Evolutionary conservation across 92 coral and sea anemone genomes (phyloP), one percentile per base, ranked within the genome.

Genomic region (Metridium senile): DNA sequence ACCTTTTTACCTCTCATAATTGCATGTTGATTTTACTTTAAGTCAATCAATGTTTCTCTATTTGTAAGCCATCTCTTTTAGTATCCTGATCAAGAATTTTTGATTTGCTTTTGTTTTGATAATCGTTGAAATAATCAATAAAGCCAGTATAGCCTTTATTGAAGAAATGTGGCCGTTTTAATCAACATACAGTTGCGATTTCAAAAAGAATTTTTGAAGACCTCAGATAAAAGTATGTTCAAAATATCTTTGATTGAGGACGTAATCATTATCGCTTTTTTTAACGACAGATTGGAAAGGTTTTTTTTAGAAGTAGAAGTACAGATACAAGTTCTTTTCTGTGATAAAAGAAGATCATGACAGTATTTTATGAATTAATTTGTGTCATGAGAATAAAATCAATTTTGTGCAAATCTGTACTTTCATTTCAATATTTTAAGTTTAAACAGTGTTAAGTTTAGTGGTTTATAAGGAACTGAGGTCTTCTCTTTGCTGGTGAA

Each of bases 401-500:
- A n/a, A n/a, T 45, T 7, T 16, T n/a, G n/a, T n/a, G n/a, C n/a
- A n/a, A n/a, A n/a, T n/a, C n/a, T n/a, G n/a, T n/a, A n/a, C n/a
- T n/a, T n/a, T n/a, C n/a, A n/a, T n/a, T n/a, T n/a, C n/a, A n/a
- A n/a, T n/a, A n/a, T n/a, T n/a, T n/a, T n/a, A n/a, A n/a, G n/a
- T n/a, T n/a, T n/a, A n/a, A n/a, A n/a, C n/a, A 21, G 6, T 8
- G 6, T 2, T 20, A 28, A 20, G 69, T 63, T 63, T 63, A 63
- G 27, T 23, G n/a, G 66, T 61, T 49, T 49, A 46, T 21, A 61
- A 34, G 52, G 57, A n/a, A n/a, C 77, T 72, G 77, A 72, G 77
- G 77, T 72, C 77, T 72, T 56, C 45, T 9, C 63, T 70, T 72
- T 72, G 66, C 65, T 70, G 75, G 75, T 70, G 75, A 47, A 70